These are phyloP conservation scores for Andinoacara biseriatus DNA, from an alignment of 2,113 vertebrate species.

Conservation along the genomic window DNA sequence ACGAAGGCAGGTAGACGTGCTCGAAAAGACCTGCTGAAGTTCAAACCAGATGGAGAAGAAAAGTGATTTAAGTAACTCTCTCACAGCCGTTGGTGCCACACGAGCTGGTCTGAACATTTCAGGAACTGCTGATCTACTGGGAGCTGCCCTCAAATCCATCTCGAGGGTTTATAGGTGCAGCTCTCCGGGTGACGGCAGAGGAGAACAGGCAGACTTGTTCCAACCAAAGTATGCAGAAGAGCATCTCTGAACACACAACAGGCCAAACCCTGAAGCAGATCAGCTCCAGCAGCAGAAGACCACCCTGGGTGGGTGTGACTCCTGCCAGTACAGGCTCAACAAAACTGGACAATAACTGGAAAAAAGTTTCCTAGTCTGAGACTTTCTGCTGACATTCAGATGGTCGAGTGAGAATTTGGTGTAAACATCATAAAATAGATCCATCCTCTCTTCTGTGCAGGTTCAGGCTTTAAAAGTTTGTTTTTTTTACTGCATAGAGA, in stretches of 20 bases:
- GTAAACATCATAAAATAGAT: neutral
- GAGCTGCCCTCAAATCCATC: neutral
- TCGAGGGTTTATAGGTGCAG: neutral
- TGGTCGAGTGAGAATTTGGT: neutral
- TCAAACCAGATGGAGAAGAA: neutral
- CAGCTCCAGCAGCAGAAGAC: neutral
- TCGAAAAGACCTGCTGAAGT: neutral
- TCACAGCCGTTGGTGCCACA: no score
- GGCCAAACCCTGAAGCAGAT: neutral
- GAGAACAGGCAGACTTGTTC: no score
- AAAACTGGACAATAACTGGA: neutral
- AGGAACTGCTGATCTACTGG: neutral
- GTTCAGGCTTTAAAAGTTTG: no score
- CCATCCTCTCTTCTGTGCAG: neutral
- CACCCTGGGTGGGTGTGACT: neutral
- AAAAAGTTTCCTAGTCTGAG: neutral
- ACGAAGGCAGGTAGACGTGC: no score
- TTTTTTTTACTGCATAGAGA: no score
- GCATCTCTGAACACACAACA: neutral
- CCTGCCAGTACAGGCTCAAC: fast-evolving
- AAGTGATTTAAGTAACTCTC: neutral
- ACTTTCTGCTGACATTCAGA: neutral
- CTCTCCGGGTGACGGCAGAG: no score
- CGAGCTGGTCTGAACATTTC: neutral
- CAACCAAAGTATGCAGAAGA: no score